Percentiles rank a stretch among this genome's conserved stretches.
phyloP scores from a whole-genome alignment of 2,113 vertebrate species.

The Phyllostomus discolor region DNA sequence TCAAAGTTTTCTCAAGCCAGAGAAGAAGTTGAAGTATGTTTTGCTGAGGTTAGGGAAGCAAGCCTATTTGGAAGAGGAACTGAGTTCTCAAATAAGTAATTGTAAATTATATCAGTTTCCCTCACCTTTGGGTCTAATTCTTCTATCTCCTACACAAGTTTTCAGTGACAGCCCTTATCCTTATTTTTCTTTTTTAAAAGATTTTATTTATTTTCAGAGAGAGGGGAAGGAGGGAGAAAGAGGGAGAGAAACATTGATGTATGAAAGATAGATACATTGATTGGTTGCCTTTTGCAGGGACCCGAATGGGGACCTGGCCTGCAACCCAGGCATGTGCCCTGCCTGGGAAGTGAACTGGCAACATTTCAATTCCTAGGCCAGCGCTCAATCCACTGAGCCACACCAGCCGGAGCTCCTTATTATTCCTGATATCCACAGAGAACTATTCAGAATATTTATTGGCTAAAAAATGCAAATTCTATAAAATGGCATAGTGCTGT shows the following conservation, averaged over 20 bases:
- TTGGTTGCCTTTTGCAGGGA: too few species aligned
- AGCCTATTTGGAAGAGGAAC: constrained; percentile 26
- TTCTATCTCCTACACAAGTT: background rate
- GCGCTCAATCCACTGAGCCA: too few species aligned
- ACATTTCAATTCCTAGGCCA: too few species aligned
- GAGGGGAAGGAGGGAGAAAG: too few species aligned
- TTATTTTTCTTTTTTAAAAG: background rate
- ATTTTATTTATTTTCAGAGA: too few species aligned
- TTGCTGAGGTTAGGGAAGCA: constrained; percentile 44
- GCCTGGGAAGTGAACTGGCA: too few species aligned
- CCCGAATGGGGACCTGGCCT: too few species aligned
- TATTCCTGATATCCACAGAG: background rate
- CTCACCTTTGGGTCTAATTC: background rate
- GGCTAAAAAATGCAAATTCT: constrained; percentile 24
- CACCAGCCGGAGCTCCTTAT: background rate
- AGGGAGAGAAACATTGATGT: too few species aligned
- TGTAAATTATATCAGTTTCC: background rate
- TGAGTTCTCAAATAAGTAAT: constrained; percentile 22
- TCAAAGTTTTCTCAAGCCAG: background rate
- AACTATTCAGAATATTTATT: background rate
- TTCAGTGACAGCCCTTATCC: background rate
- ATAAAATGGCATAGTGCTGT: background rate
- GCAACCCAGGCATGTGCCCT: too few species aligned
- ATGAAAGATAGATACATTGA: too few species aligned
- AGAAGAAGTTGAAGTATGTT: background rate